Base-by-base conservation (phyloP, 2,113 vertebrate genomes). In the Seriola quinqueradiata region DNA sequence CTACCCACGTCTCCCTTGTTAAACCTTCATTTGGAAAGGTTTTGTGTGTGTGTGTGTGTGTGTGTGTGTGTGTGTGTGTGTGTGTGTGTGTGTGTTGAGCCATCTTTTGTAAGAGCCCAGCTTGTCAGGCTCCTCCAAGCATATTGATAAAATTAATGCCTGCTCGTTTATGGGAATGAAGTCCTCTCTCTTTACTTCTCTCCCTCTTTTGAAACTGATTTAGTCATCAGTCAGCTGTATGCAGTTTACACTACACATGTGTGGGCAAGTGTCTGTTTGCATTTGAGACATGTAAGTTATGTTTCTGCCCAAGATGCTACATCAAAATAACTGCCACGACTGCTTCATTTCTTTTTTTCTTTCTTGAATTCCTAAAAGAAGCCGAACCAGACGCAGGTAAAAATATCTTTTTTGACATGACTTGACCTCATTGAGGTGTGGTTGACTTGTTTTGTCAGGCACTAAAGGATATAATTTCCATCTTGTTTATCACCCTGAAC, bases 151-250 rank as follows among this genome's bases (percentile, higher is more conserved):
- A 87, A 86, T 92, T 65, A 90, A 91, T 86, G 63, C 60, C 70
- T 60, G 28, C 68, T 90, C 65, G 7, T 90, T 89, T 67, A 88
- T 77, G 48, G 75, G 81, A 92, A 88, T 72, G 36, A 87, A 88
- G 78, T 88, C 63, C 38, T 85, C 82, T 70, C 36, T 75, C 60
- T 83, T 66, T 70, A 54, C 68, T 44, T 84, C 61, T 71, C 68
- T 59, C 44, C 67, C n/a, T 11, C 52, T 70, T 79, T 69, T 69
- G 59, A 87, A 70, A 58, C 64, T 82, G 84, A 94, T 94, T 87
- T 87, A 93, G 90, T 77, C 87, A 82, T 94, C 93, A 92, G 82
- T 88, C 87, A 84, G 61, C 81, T 84, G 75, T 59, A 4, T 2
- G 10, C 58, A 69, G 57, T 77, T 79, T 75, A 78, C 50, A 16